These are phyloP conservation scores for Dynastes maya DNA, from an alignment of 2,888 invertebrate species.

Conservation along the genomic window DNA sequence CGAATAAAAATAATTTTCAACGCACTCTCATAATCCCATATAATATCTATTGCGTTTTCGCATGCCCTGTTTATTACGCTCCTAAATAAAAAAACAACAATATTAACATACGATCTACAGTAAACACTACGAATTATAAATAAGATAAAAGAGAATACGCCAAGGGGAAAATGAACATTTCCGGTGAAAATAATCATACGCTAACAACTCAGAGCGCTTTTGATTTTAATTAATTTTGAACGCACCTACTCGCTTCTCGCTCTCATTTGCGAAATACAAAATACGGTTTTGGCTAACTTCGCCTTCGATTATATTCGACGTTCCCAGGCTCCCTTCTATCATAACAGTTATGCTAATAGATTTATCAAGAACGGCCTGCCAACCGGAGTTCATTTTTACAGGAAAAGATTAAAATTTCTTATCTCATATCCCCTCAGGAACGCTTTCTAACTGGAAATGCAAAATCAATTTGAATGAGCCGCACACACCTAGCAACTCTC, in stretches of 20 bases:
- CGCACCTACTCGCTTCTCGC: constrained; percentile 7
- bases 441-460: constrained; percentile 40
- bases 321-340: constrained; percentile 21
- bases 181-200: constrained; percentile 2
- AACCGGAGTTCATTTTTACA: constrained; percentile 14
- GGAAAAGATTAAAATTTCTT: constrained; percentile 51
- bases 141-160: not conserved
- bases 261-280: constrained; percentile 24
- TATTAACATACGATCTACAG: not conserved
- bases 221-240: constrained; percentile 45
- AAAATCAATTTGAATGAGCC: constrained; percentile 51
- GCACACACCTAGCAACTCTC: constrained; percentile 34
- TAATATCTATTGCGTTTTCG: too few relatives aligned
- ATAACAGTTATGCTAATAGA: constrained; percentile 47
- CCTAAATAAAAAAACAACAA: not conserved
- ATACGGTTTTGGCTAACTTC: constrained; percentile 29
- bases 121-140: not conserved
- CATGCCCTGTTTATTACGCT: too few relatives aligned
- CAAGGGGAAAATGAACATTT: not conserved
- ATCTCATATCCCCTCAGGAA: constrained; percentile 39
- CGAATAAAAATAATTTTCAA: too few relatives aligned
- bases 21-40: too few relatives aligned
- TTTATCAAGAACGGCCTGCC: constrained; percentile 39
- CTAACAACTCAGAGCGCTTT: not conserved
- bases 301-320: constrained; percentile 30